These are phyloP conservation scores for Cataglyphis altisquamis DNA, from an alignment of 2,888 invertebrate species.

Conservation along the genomic window DNA sequence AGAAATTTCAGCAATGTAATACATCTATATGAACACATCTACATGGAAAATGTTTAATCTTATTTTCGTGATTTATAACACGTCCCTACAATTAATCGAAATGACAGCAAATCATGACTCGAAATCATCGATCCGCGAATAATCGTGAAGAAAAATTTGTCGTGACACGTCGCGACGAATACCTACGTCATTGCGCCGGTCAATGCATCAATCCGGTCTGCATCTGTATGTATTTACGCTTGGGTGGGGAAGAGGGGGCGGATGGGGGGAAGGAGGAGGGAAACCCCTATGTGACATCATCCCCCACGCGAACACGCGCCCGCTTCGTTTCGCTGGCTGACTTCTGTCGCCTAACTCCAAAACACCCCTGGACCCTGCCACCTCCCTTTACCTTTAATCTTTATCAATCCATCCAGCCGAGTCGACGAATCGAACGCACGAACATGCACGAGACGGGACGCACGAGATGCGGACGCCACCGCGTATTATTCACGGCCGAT, in stretches of 20 bases:
- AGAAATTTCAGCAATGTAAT: not conserved
- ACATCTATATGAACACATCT: not conserved
- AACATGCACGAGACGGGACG: conserved; percentile 69
- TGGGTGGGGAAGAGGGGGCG: not conserved
- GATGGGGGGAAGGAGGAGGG: conserved; percentile 64
- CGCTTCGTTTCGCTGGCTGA: conserved; percentile 85
- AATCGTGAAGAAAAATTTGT: conserved; percentile 30
- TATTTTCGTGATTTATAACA: not conserved
- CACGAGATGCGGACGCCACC: conserved; percentile 80
- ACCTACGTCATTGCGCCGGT: conserved; percentile 76
- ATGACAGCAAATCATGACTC: not conserved
- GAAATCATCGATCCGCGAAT: not conserved
- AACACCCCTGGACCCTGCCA: conserved; percentile 76
- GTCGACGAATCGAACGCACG: conserved; percentile 75
- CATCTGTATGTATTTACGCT: conserved; percentile 80
- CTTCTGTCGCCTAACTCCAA: conserved; percentile 85
- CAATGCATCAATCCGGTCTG: conserved; percentile 80
- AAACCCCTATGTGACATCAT: conserved; percentile 84
- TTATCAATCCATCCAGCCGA: conserved; percentile 84
- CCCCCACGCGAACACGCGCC: conserved; percentile 77
- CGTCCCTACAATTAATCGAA: not conserved
- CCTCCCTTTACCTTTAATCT: conserved; percentile 85
- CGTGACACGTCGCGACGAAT: not conserved
- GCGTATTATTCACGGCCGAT: conserved; percentile 84
- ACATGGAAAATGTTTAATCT: not conserved